Base-by-base conservation (phyloP, 2,113 vertebrate genomes). In the Aspidoscelis tigris region DNA sequence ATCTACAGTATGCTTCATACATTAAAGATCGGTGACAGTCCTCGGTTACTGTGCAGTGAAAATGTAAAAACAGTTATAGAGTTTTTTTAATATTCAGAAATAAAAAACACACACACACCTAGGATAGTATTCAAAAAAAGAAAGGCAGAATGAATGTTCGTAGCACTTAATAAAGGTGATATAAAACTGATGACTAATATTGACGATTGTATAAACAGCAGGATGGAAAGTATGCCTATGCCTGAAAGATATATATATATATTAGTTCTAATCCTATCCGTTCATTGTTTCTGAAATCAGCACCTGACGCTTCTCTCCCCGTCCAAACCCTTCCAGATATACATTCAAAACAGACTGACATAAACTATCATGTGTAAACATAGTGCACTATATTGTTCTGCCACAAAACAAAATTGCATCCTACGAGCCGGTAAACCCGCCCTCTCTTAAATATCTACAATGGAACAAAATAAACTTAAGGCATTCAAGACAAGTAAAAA, bases 281-380 rank as follows among this genome's bases (percentile, higher is more conserved):
- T 90, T 65, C 83, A 86, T 26, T 89, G 83, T 90, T 94, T 90
- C 91, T 94, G 94, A 88, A 94, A 95, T 88, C 91, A 93, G 73
- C 77, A 81, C 79, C 66, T n/a, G 22, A 80, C 22, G 26, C 66
- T 43, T 12, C 39, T 77, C 88, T 86, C 91, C 93, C 89, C 88
- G 92, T 90, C 92, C 89, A 90, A 90, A 90, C 93, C 89, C 81
- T 90, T 78, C 89, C 82, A 83, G 24, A 93, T 94, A 94, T 95
- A 98, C 97, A 97, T 97, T 97, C 97, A 97, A 95, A 94, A 92
- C 43, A 97, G 93, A 86, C 92, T 92, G 94, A 96, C 89, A 84
- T 91, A 95, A 85, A 88, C 94, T 95, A 93, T 87, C 93, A 94
- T 77, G 64, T 94, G 93, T 96, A 94, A 94, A 92, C 96, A 96